Evolutionary conservation across 2,888 invertebrate species (phyloP).

Genomic region (Melinaea menophilus): DNA sequence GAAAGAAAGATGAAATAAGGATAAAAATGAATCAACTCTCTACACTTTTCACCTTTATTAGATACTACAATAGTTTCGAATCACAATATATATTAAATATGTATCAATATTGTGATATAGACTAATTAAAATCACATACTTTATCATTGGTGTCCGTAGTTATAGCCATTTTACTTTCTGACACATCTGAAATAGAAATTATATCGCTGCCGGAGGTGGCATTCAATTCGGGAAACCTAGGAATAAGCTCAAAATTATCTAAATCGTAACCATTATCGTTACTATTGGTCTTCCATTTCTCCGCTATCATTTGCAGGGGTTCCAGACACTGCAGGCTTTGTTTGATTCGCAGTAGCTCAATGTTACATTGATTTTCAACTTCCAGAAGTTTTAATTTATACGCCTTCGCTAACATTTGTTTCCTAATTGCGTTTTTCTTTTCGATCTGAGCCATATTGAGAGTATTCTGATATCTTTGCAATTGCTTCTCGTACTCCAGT

Average conservation of each 20-base stretch:
- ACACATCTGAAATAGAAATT: slow-evolving; percentile 41
- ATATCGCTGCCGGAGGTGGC: slow-evolving; percentile 46
- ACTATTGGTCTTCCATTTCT: slow-evolving; percentile 56
- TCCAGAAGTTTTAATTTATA: slow-evolving; percentile 65
- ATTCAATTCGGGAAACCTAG: slow-evolving; percentile 56
- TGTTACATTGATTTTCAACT: slow-evolving; percentile 72
- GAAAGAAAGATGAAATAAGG: too few species aligned
- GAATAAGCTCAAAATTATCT: slow-evolving; percentile 57
- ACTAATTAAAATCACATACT: not conserved
- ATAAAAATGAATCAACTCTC: too few species aligned
- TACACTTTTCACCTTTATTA: not conserved
- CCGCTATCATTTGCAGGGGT: slow-evolving; percentile 63
- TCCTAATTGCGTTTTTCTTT: slow-evolving; percentile 68
- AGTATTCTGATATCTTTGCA: slow-evolving; percentile 67
- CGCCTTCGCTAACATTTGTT: slow-evolving; percentile 70
- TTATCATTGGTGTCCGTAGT: slow-evolving; percentile 21
- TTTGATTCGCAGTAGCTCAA: slow-evolving; percentile 65
- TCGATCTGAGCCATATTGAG: slow-evolving; percentile 67
- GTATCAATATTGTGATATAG: not conserved
- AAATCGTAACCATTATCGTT: slow-evolving; percentile 48
- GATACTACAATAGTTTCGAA: not conserved
- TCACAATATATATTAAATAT: not conserved
- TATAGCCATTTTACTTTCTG: slow-evolving; percentile 30
- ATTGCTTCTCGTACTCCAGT: slow-evolving; percentile 68
- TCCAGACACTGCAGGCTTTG: slow-evolving; percentile 70